Percentiles rank a stretch among this genome's conserved stretches.
phyloP scores from a whole-genome alignment of 2,797 vertebrate genomes.

The Leucoraja ocellata region DNA sequence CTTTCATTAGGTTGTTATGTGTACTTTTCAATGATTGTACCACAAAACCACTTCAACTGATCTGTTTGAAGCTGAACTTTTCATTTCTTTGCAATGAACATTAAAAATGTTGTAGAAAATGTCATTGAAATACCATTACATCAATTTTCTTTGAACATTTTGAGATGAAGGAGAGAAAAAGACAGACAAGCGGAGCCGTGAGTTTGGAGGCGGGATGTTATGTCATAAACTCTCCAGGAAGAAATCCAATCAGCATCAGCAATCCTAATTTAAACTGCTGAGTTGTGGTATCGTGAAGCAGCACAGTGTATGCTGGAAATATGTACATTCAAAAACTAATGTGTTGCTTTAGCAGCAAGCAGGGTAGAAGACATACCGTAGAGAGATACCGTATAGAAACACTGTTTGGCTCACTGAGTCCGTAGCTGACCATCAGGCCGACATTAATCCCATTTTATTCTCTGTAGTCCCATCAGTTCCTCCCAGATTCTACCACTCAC shows the following conservation, averaged over 20 bases:
- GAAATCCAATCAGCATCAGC: not conserved
- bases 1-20: too few relatives aligned
- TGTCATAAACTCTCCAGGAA: not conserved
- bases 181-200: too few relatives aligned
- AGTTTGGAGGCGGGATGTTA: not conserved
- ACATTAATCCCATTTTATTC: too few relatives aligned
- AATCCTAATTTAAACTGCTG: not conserved
- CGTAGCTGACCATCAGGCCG: too few relatives aligned
- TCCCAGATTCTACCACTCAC: too few relatives aligned
- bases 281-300: not conserved
- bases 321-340: not conserved
- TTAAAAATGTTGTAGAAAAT: not conserved
- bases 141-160: not conserved
- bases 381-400: too few relatives aligned
- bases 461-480: too few relatives aligned
- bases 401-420: too few relatives aligned
- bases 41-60: too few relatives aligned
- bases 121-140: too few relatives aligned
- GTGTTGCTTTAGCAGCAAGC: not conserved
- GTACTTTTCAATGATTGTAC: too few relatives aligned
- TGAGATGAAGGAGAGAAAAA: not conserved
- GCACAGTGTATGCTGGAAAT: not conserved
- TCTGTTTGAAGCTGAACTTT: too few relatives aligned
- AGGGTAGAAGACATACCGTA: not conserved
- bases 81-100: not conserved